Evolutionary conservation across 1,140 invertebrate genomes (phyloP), one percentile per base, ranked within the genome.

Genomic region (Camponotus pennsylvanicus): DNA sequence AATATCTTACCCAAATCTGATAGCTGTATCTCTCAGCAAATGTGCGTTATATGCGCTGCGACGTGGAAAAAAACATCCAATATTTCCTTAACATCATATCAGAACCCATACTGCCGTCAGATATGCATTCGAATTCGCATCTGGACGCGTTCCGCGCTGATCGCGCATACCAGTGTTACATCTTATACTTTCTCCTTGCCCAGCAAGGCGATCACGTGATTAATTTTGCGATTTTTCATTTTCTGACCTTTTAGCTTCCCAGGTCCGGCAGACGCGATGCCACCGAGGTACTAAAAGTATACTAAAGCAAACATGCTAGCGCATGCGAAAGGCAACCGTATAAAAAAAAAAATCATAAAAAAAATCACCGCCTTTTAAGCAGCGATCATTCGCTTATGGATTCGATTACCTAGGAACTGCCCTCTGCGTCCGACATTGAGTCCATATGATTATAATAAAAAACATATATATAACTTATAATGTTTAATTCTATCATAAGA

Each of bases 211-310:
- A 85, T 90, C 61, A 90, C 78, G 64, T 88, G 86, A 94, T 94
- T 95, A 95, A 94, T 95, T 89, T 85, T 93, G 94, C 94, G 95
- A 95, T 93, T 94, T 95, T 94, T 95, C 88, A 93, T 93, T 94
- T 95, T 95, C 91, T 95, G 92, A 95, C 93, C 93, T 95, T 95
- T 95, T 95, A 95, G 95, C 95, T 95, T 95, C 94, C 95, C 95
- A 95, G 95, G 95, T 94, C 95, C 94, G 95, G 94, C 95, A 95
- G 95, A 95, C 92, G 92, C 94, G 92, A 95, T 95, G 94, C 95
- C 95, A 93, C 94, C 94, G 90, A 95, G 94, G 94, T 95, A 95
- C 95, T 95, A 95, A 94, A 92, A 91, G 89, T 87, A 90, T 91
- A 92, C 87, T 88, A 88, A 88, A 87, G 88, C 84, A 83, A 89